Evolutionary conservation across 2,113 vertebrate species (phyloP), one percentile per base, ranked within the genome.

Genomic region (Uropsilus gracilis): DNA sequence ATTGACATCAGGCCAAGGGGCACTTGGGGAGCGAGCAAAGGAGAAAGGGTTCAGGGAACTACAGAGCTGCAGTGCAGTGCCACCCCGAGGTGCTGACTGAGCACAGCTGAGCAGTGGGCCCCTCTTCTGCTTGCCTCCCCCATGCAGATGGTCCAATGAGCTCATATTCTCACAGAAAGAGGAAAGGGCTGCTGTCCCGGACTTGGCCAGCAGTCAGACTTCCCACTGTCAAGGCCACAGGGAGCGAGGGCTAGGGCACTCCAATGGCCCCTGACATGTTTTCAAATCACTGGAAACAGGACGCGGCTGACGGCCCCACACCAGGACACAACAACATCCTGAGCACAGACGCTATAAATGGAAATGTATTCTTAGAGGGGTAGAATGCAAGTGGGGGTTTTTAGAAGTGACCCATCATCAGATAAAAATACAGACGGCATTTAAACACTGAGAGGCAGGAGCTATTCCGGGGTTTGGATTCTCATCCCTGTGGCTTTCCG

Each of bases 341-440:
- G 0, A 71, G 72, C 10, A 53, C 75, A 71, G 90, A 81, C 0
- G 64, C 94, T 97, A 95, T 96, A 97, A 96, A 96, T 92, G 96
- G 96, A 94, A 96, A 94, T 86, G 94, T 95, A 92, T 97, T 96
- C 96, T 96, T 95, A 92, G 96, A 95, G 88, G 93, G 90, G 82
- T 50, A 75, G 90, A 82, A 85, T 63, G 57, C 28, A 89, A 84
- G 90, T 10, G 6, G 64, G 48, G 84, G 81, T n/a, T 85, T 88
- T 93, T 95, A 89, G 83, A 96, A 97, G 89, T 89, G 90, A 89
- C 96, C 97, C 86, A 92, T 96, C 97, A 89, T 63, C 14, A 78
- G 90, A 88, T 94, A 96, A 97, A 97, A 97, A 97, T 96, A 96
- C 73, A 91, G 90, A 86, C 24, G 59, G 92, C 95, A 71, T 96